These are phyloP conservation scores for Buathra laborator DNA, from an alignment of 2,888 invertebrate genomes.

Conservation along the genomic window DNA sequence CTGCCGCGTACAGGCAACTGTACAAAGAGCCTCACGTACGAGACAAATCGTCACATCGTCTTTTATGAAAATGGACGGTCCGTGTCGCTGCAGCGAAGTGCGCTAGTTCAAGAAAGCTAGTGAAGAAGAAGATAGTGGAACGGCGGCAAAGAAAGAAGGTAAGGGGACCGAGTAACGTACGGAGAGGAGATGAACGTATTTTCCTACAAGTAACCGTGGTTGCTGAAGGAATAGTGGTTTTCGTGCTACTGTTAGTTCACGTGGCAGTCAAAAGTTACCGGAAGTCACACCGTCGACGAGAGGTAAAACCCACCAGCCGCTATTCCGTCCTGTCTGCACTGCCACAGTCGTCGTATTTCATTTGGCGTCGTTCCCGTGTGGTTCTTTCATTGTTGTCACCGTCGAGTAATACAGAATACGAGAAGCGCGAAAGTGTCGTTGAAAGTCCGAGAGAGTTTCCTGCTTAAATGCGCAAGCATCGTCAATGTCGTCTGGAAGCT, in stretches of 20 bases:
- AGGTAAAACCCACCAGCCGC: constrained; percentile 40
- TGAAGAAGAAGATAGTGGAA: constrained; percentile 37
- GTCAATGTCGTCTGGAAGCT: background rate
- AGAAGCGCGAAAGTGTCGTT: constrained; percentile 14
- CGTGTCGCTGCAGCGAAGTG: constrained; percentile 69
- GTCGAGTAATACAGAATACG: background rate
- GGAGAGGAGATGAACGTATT: constrained; percentile 49
- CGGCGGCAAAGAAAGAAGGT: constrained; percentile 19
- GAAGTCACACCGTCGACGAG: constrained; percentile 48
- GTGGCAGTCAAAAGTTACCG: constrained; percentile 65
- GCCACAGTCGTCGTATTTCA: constrained; percentile 63
- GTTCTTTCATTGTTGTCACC: constrained; percentile 57
- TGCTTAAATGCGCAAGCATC: background rate
- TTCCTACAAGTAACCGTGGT: constrained; percentile 17
- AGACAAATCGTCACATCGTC: constrained; percentile 72
- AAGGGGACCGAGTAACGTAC: constrained; percentile 14
- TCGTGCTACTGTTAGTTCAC: constrained; percentile 32
- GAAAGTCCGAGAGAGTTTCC: constrained; percentile 24
- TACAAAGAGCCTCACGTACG: constrained; percentile 71
- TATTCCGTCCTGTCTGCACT: constrained; percentile 35
- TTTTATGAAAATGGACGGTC: constrained; percentile 78
- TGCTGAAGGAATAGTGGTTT: constrained; percentile 30
- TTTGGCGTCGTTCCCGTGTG: constrained; percentile 64
- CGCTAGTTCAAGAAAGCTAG: constrained; percentile 50
- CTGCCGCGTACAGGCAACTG: constrained; percentile 50